These are phyloP conservation scores for Halesus radiatus DNA, from an alignment of 1,140 invertebrate species.

Conservation along the genomic window DNA sequence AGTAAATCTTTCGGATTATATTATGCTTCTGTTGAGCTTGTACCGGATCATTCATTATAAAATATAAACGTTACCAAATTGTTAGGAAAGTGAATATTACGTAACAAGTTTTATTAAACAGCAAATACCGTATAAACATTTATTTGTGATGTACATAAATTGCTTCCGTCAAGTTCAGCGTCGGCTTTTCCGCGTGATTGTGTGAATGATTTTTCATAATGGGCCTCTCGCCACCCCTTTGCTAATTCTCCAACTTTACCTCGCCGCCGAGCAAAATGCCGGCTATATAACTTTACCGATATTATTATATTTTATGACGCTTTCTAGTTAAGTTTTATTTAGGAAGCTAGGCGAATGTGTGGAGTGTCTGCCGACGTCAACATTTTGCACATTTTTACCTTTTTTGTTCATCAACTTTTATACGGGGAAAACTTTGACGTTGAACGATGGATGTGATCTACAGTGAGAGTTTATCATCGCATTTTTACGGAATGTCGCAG, in stretches of 20 bases:
- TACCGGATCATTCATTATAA: no score
- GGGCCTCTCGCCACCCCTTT: background rate
- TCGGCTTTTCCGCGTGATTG: background rate
- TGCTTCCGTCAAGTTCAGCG: background rate
- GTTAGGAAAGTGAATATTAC: no score
- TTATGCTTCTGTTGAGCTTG: no score
- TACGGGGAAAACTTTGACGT: slow-evolving; percentile 37
- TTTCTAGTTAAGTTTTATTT: slow-evolving; percentile 34
- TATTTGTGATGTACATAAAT: no score
- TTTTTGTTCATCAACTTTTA: slow-evolving; percentile 41
- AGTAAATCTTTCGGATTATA: no score
- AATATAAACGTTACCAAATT: no score
- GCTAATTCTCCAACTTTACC: slow-evolving; percentile 21
- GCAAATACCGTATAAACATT: no score
- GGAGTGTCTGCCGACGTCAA: slow-evolving; percentile 19
- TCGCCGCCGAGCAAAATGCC: slow-evolving; percentile 26
- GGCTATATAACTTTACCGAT: slow-evolving; percentile 33
- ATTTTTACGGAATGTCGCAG: slow-evolving; percentile 22
- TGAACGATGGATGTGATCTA: slow-evolving; percentile 44
- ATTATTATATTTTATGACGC: slow-evolving; percentile 39
- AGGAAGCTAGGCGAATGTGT: background rate
- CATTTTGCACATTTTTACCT: slow-evolving; percentile 30
- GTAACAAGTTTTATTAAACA: no score
- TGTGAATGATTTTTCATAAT: slow-evolving; percentile 23
- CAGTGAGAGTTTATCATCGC: slow-evolving; percentile 19